phyloP scores from a whole-genome alignment of 2,797 vertebrate genomes.

The Antennarius maculatus region DNA sequence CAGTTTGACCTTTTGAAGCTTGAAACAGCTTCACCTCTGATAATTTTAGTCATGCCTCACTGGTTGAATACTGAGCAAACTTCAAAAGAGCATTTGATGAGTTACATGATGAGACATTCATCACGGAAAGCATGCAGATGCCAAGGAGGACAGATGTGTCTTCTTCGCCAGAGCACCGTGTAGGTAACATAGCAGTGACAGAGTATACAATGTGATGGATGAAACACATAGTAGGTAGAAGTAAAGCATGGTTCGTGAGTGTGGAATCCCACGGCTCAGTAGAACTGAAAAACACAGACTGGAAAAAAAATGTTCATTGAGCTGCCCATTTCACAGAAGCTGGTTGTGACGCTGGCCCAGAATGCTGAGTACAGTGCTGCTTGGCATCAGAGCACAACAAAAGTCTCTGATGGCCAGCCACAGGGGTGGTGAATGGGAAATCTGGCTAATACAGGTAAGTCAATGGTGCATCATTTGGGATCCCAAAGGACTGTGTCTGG shows the following conservation, averaged over 20 bases:
- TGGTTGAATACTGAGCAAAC: slow-evolving; percentile 57
- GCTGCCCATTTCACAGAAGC: slow-evolving; percentile 48
- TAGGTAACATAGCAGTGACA: slow-evolving; percentile 57
- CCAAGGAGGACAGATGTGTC: slow-evolving; percentile 62
- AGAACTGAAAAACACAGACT: slow-evolving; percentile 25
- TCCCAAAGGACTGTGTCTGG: slow-evolving; percentile 28
- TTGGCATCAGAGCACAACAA: slow-evolving; percentile 16
- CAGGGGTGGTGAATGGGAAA: slow-evolving; percentile 17
- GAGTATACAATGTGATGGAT: slow-evolving; percentile 26
- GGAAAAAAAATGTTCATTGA: slow-evolving; percentile 23
- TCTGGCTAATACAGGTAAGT: slow-evolving; percentile 11
- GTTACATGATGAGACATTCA: slow-evolving; percentile 54
- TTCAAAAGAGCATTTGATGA: slow-evolving; percentile 69
- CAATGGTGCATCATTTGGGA: slow-evolving; percentile 41
- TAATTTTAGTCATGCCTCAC: slow-evolving; percentile 40
- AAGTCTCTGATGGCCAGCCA: slow-evolving; percentile 19
- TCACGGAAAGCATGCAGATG: slow-evolving; percentile 57
- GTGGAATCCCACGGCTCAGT: slow-evolving; percentile 22
- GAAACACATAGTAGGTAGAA: slow-evolving; percentile 7
- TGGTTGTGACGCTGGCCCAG: slow-evolving; percentile 26
- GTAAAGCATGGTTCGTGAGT: slow-evolving; percentile 10
- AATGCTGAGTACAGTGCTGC: slow-evolving; percentile 18
- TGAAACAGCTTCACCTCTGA: slow-evolving; percentile 53
- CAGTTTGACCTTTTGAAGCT: slow-evolving; percentile 68
- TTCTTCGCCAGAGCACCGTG: slow-evolving; percentile 42